A percentile compares a stretch with the other conserved stretches of the same genome.
Conservation (phyloP, 2,797 vertebrate genomes). For the Rousettus madagascariensis region DNA sequence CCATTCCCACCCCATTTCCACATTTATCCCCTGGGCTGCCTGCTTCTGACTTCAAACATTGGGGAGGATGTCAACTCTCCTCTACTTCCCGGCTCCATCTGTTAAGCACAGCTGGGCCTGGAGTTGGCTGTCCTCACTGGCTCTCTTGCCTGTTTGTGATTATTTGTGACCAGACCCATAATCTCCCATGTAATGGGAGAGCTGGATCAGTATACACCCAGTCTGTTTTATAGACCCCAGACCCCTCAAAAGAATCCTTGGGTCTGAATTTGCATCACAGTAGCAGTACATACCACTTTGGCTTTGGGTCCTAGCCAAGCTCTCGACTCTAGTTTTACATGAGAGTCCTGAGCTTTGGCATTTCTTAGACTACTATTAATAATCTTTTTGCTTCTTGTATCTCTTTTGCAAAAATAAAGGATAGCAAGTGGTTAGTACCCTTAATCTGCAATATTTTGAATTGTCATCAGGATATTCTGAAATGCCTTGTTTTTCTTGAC, state of each 20-base stretch:
- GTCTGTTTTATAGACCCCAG: background rate
- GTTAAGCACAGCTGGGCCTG: background rate
- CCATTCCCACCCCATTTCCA: too few relatives aligned
- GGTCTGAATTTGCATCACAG: background rate
- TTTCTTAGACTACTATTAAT: background rate
- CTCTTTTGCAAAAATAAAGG: background rate
- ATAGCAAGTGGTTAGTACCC: background rate
- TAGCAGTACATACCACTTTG: background rate
- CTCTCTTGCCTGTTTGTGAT: background rate
- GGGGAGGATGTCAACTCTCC: rapidly evolving
- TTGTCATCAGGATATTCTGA: background rate
- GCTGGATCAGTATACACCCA: rapidly evolving
- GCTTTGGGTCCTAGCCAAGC: background rate
- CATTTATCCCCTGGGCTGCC: background rate
- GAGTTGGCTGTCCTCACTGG: background rate
- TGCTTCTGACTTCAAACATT: background rate
- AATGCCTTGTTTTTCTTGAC: background rate
- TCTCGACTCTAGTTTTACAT: background rate
- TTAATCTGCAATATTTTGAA: background rate
- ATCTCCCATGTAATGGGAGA: background rate
- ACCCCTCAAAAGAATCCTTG: background rate
- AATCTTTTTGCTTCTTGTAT: background rate
- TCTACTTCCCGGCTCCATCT: background rate
- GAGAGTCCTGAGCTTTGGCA: background rate
- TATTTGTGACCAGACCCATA: background rate